Conservation (phyloP, 2,888 invertebrate genomes). For the Drosophila koepferae region DNA sequence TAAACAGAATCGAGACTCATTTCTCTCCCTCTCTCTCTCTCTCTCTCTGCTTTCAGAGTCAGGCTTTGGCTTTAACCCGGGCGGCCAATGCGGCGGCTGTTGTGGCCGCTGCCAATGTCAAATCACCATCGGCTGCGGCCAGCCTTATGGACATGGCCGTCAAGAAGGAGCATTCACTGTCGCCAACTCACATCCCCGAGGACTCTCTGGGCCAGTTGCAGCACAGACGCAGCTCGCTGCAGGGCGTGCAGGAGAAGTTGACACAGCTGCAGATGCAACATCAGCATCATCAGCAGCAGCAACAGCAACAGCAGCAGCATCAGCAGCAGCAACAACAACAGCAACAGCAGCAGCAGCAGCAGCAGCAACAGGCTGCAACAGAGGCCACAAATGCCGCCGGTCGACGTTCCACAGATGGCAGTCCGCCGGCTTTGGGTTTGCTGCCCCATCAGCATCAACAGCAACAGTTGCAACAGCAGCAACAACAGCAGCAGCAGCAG, state of each 20-base stretch:
- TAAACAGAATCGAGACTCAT: constrained; percentile 38
- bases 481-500: constrained; percentile 36
- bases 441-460: constrained; percentile 43
- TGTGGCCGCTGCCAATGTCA: constrained; percentile 81
- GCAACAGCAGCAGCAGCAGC: constrained; percentile 49
- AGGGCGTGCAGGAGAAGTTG: constrained; percentile 83
- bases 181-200: constrained; percentile 76
- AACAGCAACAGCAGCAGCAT: constrained; percentile 72
- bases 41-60: constrained; percentile 86
- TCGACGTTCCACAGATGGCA: constrained; percentile 67
- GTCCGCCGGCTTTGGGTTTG: constrained; percentile 54
- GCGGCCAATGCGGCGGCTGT: constrained; percentile 58
- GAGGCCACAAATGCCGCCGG: constrained; percentile 45
- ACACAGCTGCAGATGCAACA: constrained; percentile 82
- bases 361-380: constrained; percentile 40
- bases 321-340: constrained; percentile 62
- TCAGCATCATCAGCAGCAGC: constrained; percentile 75
- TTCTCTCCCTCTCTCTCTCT: background rate
- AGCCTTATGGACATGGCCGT: constrained; percentile 80
- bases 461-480: constrained; percentile 45
- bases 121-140: constrained; percentile 85
- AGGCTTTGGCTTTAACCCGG: constrained; percentile 89
- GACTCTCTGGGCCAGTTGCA: constrained; percentile 61
- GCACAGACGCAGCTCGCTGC: constrained; percentile 76
- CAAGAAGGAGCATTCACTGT: constrained; percentile 84